phyloP scores from a whole-genome alignment of 2,113 vertebrate genomes.

The Mastomys natalensis region DNA sequence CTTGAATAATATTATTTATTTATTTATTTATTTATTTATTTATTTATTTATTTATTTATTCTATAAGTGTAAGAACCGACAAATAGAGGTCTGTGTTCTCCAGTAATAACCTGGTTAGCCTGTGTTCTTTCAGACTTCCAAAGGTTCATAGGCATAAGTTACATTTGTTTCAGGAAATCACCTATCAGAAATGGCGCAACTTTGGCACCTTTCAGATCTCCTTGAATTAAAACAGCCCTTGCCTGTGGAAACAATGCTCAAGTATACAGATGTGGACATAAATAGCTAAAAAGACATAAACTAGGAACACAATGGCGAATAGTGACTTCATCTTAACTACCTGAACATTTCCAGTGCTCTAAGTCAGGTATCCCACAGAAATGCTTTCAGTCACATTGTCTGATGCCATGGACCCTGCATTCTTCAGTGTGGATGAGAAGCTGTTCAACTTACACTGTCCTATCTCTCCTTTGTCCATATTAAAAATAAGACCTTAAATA shows the following conservation, averaged over 20 bases:
- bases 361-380: background rate
- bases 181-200: background rate
- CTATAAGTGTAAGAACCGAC: background rate
- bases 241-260: background rate
- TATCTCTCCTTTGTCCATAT: background rate
- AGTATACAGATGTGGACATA: background rate
- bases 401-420: background rate
- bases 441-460: background rate
- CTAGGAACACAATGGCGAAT: background rate
- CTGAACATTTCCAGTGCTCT: background rate
- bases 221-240: background rate
- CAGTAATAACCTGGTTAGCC: background rate
- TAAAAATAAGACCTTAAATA: background rate
- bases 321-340: background rate
- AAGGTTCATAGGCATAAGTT: background rate
- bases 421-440: background rate
- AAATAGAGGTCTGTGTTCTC: background rate
- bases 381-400: background rate
- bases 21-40: no score
- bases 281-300: background rate
- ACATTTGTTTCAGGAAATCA: background rate
- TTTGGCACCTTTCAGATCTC: background rate
- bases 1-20: background rate
- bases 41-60: no score
- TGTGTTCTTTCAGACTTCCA: conserved; percentile 5